These are phyloP conservation scores for Scelioninae gen. 1 DNA, from an alignment of 2,888 invertebrate species.

Conservation along the genomic window DNA sequence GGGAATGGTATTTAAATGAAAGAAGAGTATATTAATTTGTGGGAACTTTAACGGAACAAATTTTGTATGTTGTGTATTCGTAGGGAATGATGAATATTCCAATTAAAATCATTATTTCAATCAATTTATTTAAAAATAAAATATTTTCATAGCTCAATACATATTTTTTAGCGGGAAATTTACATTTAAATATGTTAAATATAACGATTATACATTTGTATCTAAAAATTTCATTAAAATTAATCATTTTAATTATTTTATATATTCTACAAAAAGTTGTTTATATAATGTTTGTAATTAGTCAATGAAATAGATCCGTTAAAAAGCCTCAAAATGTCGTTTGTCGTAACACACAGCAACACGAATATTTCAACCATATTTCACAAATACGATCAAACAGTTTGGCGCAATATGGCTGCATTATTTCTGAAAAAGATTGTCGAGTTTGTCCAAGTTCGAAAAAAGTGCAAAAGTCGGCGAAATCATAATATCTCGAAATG, in stretches of 20 bases:
- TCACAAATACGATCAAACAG: slow-evolving; percentile 24
- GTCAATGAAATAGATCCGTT: slow-evolving; percentile 9
- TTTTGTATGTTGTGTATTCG: no score
- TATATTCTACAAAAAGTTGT: no score
- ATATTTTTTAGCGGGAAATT: no score
- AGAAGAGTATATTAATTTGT: slow-evolving; percentile 54
- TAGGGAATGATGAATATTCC: no score
- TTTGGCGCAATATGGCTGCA: slow-evolving; percentile 46
- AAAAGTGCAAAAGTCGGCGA: slow-evolving; percentile 59
- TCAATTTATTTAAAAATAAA: no score
- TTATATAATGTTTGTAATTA: not conserved
- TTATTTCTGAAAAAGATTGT: slow-evolving; percentile 9
- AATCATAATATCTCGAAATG: slow-evolving; percentile 50
- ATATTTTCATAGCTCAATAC: no score
- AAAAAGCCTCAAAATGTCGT: slow-evolving; percentile 15
- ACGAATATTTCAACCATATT: slow-evolving; percentile 42
- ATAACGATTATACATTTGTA: no score
- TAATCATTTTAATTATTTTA: no score
- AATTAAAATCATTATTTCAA: no score
- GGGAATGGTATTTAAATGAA: slow-evolving; percentile 63
- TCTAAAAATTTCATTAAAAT: no score
- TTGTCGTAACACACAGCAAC: not conserved
- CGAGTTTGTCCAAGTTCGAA: slow-evolving; percentile 21
- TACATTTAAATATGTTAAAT: no score
- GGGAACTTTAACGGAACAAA: slow-evolving; percentile 24